These are phyloP conservation scores for Fringilla coelebs DNA, from an alignment of 2,797 vertebrate species.

Conservation along the genomic window DNA sequence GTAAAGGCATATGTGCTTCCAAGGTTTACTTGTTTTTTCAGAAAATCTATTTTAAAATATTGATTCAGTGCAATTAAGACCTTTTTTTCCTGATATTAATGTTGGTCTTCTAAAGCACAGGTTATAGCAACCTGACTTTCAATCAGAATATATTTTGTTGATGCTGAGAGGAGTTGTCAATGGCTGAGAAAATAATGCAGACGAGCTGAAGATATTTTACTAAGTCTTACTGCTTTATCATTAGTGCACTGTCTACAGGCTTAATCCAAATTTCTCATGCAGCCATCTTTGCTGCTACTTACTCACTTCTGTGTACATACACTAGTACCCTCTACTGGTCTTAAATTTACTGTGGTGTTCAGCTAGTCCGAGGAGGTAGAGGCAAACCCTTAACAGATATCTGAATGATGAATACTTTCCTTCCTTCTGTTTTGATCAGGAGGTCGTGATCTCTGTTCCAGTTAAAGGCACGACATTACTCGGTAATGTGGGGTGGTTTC, in stretches of 20 bases:
- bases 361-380: not conserved
- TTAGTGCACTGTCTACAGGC: not conserved
- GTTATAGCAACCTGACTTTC: not conserved
- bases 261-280: not conserved
- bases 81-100: not conserved
- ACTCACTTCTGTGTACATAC: not conserved
- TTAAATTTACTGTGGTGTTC: not conserved
- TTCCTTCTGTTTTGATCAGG: not conserved
- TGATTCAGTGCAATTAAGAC: not conserved
- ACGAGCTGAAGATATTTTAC: not conserved
- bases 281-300: slow-evolving; percentile 29
- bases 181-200: not conserved
- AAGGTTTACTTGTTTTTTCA: not conserved
- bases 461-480: not conserved
- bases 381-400: not conserved
- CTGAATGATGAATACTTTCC: not conserved
- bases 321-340: slow-evolving; percentile 57
- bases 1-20: not conserved
- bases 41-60: not conserved
- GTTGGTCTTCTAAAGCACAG: not conserved
- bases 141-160: not conserved
- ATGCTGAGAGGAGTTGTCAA: not conserved
- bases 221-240: not conserved
- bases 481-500: not conserved
- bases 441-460: not conserved